Base-by-base conservation (phyloP, 2,888 invertebrate species). In the Cryptocephalus moraei region DNA sequence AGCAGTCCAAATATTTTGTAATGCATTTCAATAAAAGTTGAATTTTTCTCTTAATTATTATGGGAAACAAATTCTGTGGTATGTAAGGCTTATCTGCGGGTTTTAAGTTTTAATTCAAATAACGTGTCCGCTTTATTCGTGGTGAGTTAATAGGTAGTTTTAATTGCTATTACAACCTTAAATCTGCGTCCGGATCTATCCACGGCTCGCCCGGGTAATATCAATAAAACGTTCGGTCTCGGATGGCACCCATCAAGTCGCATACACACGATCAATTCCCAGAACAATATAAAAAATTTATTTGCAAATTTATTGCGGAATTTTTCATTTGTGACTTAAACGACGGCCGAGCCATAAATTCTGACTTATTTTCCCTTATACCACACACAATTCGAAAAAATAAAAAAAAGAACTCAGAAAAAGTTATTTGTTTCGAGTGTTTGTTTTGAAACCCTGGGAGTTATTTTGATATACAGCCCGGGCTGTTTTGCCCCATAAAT, bases 401-500 rank as follows among this genome's bases (percentile, higher is more conserved):
- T 31, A 22, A 42, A 22, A 42, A 13, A 42, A 32, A 22, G 31
- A 31, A 22, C 12, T 42, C 32, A 11, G 42, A 32, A 42, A 11
- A 32, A 44, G 39, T 45, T 33, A 40, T 43, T 47, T 47, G 33
- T 48, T 33, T 34, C 14, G 39, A 43, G 44, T 49, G 52, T 51
- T 47, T 49, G 47, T 49, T 52, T 52, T 49, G 49, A 47, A 46
- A 52, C 46, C 48, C 47, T 41, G 32, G 45, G 49, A 52, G 51
- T 49, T 44, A 49, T 48, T 45, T 52, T 49, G 49, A 52, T 52
- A 48, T 50, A 52, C 44, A 44, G 34, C 47, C 44, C 41, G 47
- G 46, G 45, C 45, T 44, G 49, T 49, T 53, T 49, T 45, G 52
- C 48, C 50, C 48, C 50, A 51, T 51, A 53, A 53, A 53, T 49